These are phyloP conservation scores for Ptycholaimellus sp. DNA, from an alignment of 2,888 invertebrate genomes.

Conservation along the genomic window DNA sequence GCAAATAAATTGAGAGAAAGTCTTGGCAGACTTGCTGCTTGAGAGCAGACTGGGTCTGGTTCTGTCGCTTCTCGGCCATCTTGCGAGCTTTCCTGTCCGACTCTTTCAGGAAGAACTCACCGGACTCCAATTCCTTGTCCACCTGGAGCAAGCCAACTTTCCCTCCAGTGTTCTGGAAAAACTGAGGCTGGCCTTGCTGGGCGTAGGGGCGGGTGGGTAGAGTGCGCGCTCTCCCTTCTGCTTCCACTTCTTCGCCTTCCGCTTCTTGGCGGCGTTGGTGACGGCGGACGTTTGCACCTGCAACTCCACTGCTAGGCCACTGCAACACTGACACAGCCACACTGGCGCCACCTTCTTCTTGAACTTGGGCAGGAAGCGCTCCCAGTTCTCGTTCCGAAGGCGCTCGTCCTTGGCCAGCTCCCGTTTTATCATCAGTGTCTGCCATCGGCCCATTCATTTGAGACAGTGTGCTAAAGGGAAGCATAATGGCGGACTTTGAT, in stretches of 20 bases:
- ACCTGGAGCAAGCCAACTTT: slow-evolving; percentile 28
- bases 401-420: slow-evolving; percentile 78
- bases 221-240: slow-evolving; percentile 85
- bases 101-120: slow-evolving; percentile 74
- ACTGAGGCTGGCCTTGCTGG: too few relatives aligned
- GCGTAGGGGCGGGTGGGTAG: slow-evolving; percentile 74
- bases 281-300: slow-evolving; percentile 17
- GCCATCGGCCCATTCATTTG: slow-evolving; percentile 22
- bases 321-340: too few relatives aligned
- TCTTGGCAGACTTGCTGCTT: too few relatives aligned
- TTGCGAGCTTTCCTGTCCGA: slow-evolving; percentile 28
- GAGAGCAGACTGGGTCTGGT: slow-evolving; percentile 44
- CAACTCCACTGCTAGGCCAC: too few relatives aligned
- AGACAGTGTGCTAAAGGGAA: slow-evolving; percentile 1
- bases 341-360: slow-evolving; percentile 59
- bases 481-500: slow-evolving; percentile 35
- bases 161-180: not conserved
- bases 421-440: slow-evolving; percentile 83
- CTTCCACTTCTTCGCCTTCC: slow-evolving; percentile 40
- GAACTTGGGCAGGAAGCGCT: slow-evolving; percentile 78
- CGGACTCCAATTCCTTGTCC: slow-evolving; percentile 71
- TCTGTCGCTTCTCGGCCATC: slow-evolving; percentile 10
- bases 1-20: too few relatives aligned
- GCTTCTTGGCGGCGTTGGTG: slow-evolving; percentile 20
- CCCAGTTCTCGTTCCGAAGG: slow-evolving; percentile 79